A percentile compares a stretch with the other conserved stretches of the same genome.
Evolutionary conservation across 2,888 invertebrate species (phyloP).

Genomic region (Bombylius discolor): DNA sequence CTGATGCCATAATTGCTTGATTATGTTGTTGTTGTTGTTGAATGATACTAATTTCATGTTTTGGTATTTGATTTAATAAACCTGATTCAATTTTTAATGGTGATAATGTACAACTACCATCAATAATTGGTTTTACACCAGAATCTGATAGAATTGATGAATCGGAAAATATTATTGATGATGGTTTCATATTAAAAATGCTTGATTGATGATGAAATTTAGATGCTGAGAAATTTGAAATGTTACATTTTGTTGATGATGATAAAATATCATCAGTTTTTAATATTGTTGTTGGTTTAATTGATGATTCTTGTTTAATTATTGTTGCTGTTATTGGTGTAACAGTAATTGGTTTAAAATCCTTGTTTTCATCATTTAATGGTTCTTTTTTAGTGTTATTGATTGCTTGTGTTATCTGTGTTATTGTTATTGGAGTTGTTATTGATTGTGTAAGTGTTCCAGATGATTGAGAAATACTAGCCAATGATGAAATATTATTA

Average conservation of each 20-base stretch:
- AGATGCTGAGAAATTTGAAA: neutral
- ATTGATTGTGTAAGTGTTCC: neutral
- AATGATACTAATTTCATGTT: neutral
- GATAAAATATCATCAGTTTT: neutral
- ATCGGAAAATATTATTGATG: conserved; percentile 15
- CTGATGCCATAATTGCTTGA: neutral
- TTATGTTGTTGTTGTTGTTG: neutral
- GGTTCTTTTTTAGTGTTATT: neutral
- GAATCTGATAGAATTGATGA: conserved; percentile 21
- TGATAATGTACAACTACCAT: conserved; percentile 4
- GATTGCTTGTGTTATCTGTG: neutral
- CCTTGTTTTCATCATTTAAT: neutral
- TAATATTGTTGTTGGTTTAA: neutral
- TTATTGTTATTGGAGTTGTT: neutral
- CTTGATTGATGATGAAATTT: conserved; percentile 8
- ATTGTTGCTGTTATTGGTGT: conserved; percentile 1
- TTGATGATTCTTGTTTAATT: conserved; percentile 14
- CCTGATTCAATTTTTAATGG: neutral
- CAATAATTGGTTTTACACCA: conserved; percentile 21
- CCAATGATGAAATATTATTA: neutral
- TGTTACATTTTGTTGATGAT: neutral
- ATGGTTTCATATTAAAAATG: conserved; percentile 16
- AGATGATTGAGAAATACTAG: too few relatives aligned
- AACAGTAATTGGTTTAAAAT: neutral
- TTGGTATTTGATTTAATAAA: too few relatives aligned